Evolutionary conservation across 2,797 vertebrate genomes (phyloP).

Genomic region (Pempheris klunzingeri): DNA sequence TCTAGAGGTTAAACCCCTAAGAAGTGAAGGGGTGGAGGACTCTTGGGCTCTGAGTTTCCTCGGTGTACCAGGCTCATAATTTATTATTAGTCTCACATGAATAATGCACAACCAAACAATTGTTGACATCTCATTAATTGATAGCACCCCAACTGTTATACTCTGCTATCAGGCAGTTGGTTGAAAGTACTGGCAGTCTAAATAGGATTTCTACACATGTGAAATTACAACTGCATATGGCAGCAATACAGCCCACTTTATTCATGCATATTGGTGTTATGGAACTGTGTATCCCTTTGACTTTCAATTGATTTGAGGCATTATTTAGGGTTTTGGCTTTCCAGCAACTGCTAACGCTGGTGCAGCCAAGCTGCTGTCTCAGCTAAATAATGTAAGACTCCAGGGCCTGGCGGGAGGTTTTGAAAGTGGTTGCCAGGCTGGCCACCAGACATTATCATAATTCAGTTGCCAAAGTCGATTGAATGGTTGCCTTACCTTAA

Average conservation of each 20-base stretch:
- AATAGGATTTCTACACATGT: not conserved
- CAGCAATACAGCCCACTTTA: not conserved
- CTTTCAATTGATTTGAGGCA: slow-evolving; percentile 49
- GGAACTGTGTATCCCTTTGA: slow-evolving; percentile 33
- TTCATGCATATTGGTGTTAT: not conserved
- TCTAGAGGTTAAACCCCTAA: slow-evolving; percentile 58
- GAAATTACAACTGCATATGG: not conserved
- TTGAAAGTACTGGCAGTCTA: slow-evolving; percentile 12
- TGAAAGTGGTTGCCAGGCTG: slow-evolving; percentile 49
- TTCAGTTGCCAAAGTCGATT: slow-evolving; percentile 46
- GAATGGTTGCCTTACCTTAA: slow-evolving; percentile 42
- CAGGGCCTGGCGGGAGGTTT: slow-evolving; percentile 46
- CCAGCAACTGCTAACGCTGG: slow-evolving; percentile 38
- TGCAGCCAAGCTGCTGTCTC: slow-evolving; percentile 61
- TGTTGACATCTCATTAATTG: slow-evolving; percentile 80
- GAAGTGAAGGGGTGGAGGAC: slow-evolving; percentile 13
- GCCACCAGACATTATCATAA: slow-evolving; percentile 38
- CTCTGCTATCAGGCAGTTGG: slow-evolving; percentile 28
- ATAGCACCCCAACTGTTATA: slow-evolving; percentile 51
- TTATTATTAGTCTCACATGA: slow-evolving; percentile 67
- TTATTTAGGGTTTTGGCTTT: slow-evolving; percentile 54
- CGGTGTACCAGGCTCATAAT: slow-evolving; percentile 62
- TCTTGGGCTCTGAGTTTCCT: slow-evolving; percentile 51
- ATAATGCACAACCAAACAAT: slow-evolving; percentile 75
- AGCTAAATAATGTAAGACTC: slow-evolving; percentile 64